Evolutionary conservation across 2,797 vertebrate species (phyloP), one percentile per base, ranked within the genome.

Genomic region (Pipistrellus pipistrellus): DNA sequence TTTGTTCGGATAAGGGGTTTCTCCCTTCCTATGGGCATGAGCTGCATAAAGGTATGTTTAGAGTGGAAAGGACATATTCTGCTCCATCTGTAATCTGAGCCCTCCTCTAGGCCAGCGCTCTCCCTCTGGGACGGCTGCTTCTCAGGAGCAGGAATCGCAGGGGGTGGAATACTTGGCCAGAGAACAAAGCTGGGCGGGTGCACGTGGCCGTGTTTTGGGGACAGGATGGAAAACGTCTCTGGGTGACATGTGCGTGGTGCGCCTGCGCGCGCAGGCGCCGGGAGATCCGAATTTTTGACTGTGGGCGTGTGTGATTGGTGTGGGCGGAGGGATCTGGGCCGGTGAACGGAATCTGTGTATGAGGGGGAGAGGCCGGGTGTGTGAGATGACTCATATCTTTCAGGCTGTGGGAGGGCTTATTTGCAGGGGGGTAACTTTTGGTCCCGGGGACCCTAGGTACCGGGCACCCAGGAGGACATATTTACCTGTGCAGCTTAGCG

Each of bases 231-330:
- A 55, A 25, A 80, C 5, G 5, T 85, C 90, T 75, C 51, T 2
- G 85, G 91, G 84, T 53, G 75, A 71, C 92, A 96, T 88, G 94
- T 91, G 77, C 55, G 38, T 9, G 11, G 57, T 78, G 85, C 6
- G 80, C 2, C 5, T 48, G 80, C 2, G 64, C 10, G 15, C 68
- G 85, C 95, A 94, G 92, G 96, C 81, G 55, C 92, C 38, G 25
- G 53, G 71, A 93, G 78, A 48, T 93, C 93, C 90, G 92, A 53
- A 88, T 85, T 85, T 85, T 68, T 48, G 78, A 35, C 95, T 41
- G 97, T 97, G 96, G 97, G 97, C 83, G 95, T 94, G 88, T 95
- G 96, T 91, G 93, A 95, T 94, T 72, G 17, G 95, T 85, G 94
- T 93, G 96, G 96, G 96, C 44, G 32, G 95, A 83, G 85, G 93